A percentile compares a stretch with the other conserved stretches of the same genome.
phyloP scores from a whole-genome alignment of 2,797 vertebrate genomes.

The Thunnus albacares region DNA sequence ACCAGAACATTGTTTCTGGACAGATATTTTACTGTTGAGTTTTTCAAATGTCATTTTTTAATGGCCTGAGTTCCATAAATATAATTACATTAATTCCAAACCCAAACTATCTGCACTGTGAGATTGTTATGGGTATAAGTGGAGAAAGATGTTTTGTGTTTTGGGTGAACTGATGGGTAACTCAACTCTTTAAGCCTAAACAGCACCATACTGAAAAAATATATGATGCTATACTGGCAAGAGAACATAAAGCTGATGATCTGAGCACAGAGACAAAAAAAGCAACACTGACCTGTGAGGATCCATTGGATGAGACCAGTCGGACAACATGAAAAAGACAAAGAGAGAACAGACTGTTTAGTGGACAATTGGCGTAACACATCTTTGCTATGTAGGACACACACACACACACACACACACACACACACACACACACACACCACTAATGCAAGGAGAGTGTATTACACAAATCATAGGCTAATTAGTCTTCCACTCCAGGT shows the following conservation, averaged over 20 bases:
- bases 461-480: slow-evolving; percentile 79
- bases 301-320: slow-evolving; percentile 7
- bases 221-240: neutral
- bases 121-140: neutral
- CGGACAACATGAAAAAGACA: slow-evolving; percentile 55
- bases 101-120: neutral
- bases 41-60: neutral
- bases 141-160: neutral
- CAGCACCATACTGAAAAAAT: neutral
- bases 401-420: slow-evolving; percentile 14
- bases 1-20: neutral
- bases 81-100: neutral
- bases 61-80: neutral
- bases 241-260: neutral
- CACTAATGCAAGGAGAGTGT: slow-evolving; percentile 39
- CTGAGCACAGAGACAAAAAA: neutral
- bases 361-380: slow-evolving; percentile 18
- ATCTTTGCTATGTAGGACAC: slow-evolving; percentile 7
- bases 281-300: slow-evolving; percentile 65
- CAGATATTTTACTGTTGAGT: neutral
- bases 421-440: slow-evolving; percentile 23
- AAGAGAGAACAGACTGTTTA: slow-evolving; percentile 42
- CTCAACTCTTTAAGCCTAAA: neutral
- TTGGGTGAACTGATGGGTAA: neutral
- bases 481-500: slow-evolving; percentile 78